Percentiles rank a stretch among this genome's conserved stretches.
phyloP scores from a whole-genome alignment of 2,888 invertebrate genomes.

The Agrochola circellaris region DNA sequence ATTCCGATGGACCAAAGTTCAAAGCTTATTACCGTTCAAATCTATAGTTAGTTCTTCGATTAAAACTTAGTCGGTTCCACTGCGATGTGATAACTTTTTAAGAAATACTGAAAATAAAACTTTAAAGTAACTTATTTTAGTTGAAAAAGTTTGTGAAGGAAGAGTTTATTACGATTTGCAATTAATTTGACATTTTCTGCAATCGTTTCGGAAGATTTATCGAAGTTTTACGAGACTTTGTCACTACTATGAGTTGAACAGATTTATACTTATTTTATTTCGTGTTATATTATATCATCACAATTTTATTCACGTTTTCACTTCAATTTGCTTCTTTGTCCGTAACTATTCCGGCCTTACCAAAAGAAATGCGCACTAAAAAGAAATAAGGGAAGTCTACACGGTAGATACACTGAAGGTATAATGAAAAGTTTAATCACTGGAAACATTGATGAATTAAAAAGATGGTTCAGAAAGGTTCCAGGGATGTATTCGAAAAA shows the following conservation, averaged over 20 bases:
- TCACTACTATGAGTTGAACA: not conserved
- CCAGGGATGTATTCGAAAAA: not conserved
- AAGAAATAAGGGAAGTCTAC: not conserved
- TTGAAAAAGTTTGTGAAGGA: conserved; percentile 13
- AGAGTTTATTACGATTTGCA: conserved; percentile 35
- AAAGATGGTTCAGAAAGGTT: not conserved
- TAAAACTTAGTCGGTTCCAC: conserved; percentile 50
- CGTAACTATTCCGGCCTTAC: not conserved
- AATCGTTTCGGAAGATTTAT: not conserved
- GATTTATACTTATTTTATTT: not conserved
- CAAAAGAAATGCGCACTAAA: not conserved
- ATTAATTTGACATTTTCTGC: conserved; percentile 35
- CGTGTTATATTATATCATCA: not conserved
- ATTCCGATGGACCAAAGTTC: conserved; percentile 22
- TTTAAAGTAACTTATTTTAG: conserved; percentile 31
- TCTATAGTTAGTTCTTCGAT: conserved; percentile 48
- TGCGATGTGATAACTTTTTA: conserved; percentile 44
- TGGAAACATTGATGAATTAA: not conserved
- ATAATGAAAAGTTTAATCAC: not conserved
- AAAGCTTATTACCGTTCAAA: conserved; percentile 58
- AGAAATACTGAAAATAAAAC: conserved; percentile 50
- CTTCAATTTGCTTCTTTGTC: not conserved
- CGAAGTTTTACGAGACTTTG: not conserved
- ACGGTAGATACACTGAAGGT: not conserved
- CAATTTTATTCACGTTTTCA: not conserved